These are phyloP conservation scores for Sesamia inferens DNA, from an alignment of 2,888 invertebrate species.

Conservation along the genomic window DNA sequence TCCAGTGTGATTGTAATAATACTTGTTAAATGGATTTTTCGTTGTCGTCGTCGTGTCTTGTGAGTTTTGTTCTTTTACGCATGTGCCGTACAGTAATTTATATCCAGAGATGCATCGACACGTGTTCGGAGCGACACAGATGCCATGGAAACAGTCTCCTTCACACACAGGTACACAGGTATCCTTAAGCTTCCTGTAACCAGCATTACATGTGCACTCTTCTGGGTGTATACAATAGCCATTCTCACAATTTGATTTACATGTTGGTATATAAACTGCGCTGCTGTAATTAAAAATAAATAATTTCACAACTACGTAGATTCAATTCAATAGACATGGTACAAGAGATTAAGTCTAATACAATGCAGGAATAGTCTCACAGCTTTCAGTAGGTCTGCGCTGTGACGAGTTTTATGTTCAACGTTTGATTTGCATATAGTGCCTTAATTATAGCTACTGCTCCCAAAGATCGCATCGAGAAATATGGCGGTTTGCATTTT, in stretches of 20 bases:
- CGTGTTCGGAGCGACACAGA: constrained; percentile 63
- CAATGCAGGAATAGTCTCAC: not conserved
- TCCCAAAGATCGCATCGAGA: not conserved
- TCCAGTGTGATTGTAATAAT: not conserved
- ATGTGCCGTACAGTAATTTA: constrained; percentile 10
- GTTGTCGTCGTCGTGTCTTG: constrained; percentile 13
- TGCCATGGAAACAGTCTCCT: constrained; percentile 64
- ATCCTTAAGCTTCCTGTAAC: constrained; percentile 21
- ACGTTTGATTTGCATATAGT: not conserved
- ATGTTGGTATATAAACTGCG: constrained; percentile 65
- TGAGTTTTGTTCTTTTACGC: not conserved
- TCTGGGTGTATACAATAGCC: constrained; percentile 64
- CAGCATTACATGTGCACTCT: constrained; percentile 42
- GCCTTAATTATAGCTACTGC: not conserved
- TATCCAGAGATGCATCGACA: constrained; percentile 51
- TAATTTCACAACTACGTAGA: not conserved
- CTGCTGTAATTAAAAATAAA: constrained; percentile 21
- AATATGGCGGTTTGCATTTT: not conserved
- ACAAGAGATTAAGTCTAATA: not conserved
- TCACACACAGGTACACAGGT: constrained; percentile 39
- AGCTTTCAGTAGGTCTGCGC: not conserved
- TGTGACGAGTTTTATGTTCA: not conserved
- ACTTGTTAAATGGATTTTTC: not conserved
- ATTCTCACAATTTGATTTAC: constrained; percentile 68
- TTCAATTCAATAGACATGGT: not conserved